Evolutionary conservation across 1,140 invertebrate genomes (phyloP), one percentile per base, ranked within the genome.

Genomic region (Hycleus phaleratus): DNA sequence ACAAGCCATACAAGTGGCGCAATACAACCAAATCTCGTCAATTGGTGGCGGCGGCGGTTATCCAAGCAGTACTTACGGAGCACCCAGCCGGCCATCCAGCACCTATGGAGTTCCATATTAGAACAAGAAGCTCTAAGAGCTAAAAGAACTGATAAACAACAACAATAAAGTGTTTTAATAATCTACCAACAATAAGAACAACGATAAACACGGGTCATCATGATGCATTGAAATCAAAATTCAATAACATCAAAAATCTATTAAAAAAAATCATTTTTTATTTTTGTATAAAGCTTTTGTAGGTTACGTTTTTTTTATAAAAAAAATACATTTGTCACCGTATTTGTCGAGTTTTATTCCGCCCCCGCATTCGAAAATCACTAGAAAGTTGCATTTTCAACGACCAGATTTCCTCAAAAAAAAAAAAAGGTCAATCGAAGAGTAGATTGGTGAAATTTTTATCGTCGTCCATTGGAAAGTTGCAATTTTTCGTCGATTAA

Each of bases 1-100:
- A 68, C 85, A 86, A 62, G 85, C 85, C 60, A 86, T 88, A 73
- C 85, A 87, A 66, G 85, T 87, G 46, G 85, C 85, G 12, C 84
- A 87, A 67, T 87, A 82, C 78, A 78, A 84, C 67, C 85, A 83
- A 63, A 55, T 70, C 62, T 71, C 71, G 26, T 72, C 75, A 42
- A 66, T 68, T 52, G 67, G 68, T 40, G 68, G 73, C 52, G 73
- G 74, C 50, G 68, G 71, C 38, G 80, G 82, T 10, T 79, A 80
- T 63, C 49, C 76, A 32, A 74, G 69, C 50, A 26, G 52, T n/a
- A 58, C 44, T 50, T 70, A 71, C 61, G 67, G 65, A 24, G 64
- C 60, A 18, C 67, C 69, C 2, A 63, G 62, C 18, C 53, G 66
- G 47, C 80, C 80, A 57, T 82, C 80, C 38, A 75, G 79, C 61